Evolutionary conservation across 2,888 invertebrate species (phyloP).

Genomic region (Amphimallon solstitiale): DNA sequence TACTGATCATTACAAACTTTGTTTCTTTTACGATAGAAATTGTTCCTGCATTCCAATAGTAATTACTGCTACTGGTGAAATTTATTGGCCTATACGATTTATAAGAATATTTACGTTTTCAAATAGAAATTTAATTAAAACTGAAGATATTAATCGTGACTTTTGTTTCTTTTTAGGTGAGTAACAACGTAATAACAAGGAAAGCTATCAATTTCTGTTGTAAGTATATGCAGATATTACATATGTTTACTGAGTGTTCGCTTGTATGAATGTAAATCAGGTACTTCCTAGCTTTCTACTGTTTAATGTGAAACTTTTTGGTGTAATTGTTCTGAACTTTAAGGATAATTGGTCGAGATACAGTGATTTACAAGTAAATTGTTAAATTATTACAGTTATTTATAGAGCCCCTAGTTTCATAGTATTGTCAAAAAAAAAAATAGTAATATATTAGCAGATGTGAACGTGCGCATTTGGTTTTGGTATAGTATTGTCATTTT

Average conservation of each 20-base stretch:
- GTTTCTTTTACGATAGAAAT: not conserved
- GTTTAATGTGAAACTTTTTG: not conserved
- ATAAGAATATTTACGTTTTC: not conserved
- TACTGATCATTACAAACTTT: not conserved
- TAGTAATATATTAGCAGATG: too few relatives aligned
- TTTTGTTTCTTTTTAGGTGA: constrained; percentile 4
- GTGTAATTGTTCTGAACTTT: not conserved
- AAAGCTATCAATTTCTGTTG: not conserved
- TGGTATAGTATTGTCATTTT: too few relatives aligned
- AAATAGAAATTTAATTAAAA: constrained; percentile 3
- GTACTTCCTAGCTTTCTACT: constrained; percentile 6
- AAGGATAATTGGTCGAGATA: not conserved
- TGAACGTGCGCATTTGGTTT: too few relatives aligned
- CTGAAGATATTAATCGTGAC: constrained; percentile 3
- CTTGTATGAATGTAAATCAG: not conserved
- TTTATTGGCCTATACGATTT: not conserved
- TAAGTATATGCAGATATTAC: not conserved
- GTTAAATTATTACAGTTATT: not conserved
- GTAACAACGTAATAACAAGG: not conserved
- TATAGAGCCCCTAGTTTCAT: too few relatives aligned
- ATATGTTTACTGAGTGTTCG: not conserved
- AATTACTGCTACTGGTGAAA: constrained; percentile 3
- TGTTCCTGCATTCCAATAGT: constrained; percentile 2
- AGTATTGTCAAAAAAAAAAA: too few relatives aligned
- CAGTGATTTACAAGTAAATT: not conserved